These are phyloP conservation scores for Cavia porcellus DNA, from an alignment of 2,113 vertebrate species.

Conservation along the genomic window DNA sequence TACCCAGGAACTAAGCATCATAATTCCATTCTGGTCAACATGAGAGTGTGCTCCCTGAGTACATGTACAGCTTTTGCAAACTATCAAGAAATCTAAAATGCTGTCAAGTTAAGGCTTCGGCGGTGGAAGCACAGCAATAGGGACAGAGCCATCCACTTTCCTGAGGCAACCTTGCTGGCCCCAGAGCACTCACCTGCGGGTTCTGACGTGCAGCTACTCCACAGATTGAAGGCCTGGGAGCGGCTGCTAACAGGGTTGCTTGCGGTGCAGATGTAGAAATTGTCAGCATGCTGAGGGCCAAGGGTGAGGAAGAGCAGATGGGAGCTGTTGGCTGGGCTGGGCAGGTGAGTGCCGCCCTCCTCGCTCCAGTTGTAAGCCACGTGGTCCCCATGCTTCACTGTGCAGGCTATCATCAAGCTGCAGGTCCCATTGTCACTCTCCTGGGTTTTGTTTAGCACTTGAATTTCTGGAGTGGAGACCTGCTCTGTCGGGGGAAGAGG, in stretches of 20 bases:
- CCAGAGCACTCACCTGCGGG: slow-evolving; percentile 55
- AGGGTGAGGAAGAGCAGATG: slow-evolving; percentile 63
- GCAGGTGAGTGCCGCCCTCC: neutral
- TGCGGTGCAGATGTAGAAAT: slow-evolving; percentile 56
- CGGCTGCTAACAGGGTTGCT: slow-evolving; percentile 74
- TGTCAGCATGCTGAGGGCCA: slow-evolving; percentile 5
- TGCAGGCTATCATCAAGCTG: slow-evolving; percentile 65
- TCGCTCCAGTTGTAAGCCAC: slow-evolving; percentile 72
- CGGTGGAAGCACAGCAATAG: neutral
- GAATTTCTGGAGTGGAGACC: slow-evolving; percentile 77
- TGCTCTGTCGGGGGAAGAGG: slow-evolving; percentile 73
- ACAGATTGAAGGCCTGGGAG: slow-evolving; percentile 8
- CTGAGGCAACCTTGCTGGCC: too few species aligned
- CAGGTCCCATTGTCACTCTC: slow-evolving; percentile 55
- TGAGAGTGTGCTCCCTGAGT: neutral
- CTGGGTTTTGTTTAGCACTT: slow-evolving; percentile 71
- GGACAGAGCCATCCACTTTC: neutral
- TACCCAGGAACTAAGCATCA: neutral
- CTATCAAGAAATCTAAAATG: neutral
- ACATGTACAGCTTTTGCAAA: neutral
- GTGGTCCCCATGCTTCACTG: slow-evolving; percentile 41
- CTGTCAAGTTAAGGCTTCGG: neutral
- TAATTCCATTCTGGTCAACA: neutral
- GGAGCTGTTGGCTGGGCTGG: slow-evolving; percentile 43
- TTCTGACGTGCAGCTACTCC: neutral